phyloP scores from a whole-genome alignment of 2,797 vertebrate genomes.

The Moxostoma hubbsi region DNA sequence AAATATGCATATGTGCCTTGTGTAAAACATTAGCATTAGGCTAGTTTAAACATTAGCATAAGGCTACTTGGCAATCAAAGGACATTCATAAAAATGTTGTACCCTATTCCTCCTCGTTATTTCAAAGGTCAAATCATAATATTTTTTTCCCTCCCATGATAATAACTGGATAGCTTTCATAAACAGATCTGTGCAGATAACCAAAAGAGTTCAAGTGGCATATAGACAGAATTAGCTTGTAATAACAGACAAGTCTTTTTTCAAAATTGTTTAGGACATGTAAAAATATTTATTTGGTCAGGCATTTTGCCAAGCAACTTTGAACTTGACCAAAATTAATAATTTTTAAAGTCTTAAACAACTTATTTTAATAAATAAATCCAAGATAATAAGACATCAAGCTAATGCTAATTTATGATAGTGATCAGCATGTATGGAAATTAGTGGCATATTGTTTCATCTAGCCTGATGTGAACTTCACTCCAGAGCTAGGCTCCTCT shows the following conservation, averaged over 20 bases:
- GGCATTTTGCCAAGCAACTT: constrained; percentile 24
- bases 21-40: constrained; percentile 1
- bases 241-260: constrained; percentile 65
- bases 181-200: constrained; percentile 67
- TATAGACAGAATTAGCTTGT: constrained; percentile 63
- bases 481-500: constrained; percentile 31
- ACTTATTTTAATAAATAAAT: constrained; percentile 18
- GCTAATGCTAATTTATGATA: constrained; percentile 12
- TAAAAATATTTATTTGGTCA: constrained; percentile 60
- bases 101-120: constrained; percentile 54
- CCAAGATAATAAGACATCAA: constrained; percentile 6
- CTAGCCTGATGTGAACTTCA: constrained; percentile 42
- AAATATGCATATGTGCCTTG: not conserved
- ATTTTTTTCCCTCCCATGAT: constrained; percentile 62
- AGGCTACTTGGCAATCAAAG: constrained; percentile 12
- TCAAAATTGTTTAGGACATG: constrained; percentile 60
- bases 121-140: constrained; percentile 64
- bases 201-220: constrained; percentile 58
- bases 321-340: constrained; percentile 20
- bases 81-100: constrained; percentile 35
- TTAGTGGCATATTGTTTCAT: constrained; percentile 34
- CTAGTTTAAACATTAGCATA: constrained; percentile 1
- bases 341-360: constrained; percentile 7
- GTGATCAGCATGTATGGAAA: constrained; percentile 35
- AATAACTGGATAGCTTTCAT: constrained; percentile 69